A percentile compares a stretch with the other conserved stretches of the same genome.
These are phyloP conservation scores for Hymenochirus boettgeri DNA, from an alignment of 2,113 vertebrate species.

Conservation along the genomic window DNA sequence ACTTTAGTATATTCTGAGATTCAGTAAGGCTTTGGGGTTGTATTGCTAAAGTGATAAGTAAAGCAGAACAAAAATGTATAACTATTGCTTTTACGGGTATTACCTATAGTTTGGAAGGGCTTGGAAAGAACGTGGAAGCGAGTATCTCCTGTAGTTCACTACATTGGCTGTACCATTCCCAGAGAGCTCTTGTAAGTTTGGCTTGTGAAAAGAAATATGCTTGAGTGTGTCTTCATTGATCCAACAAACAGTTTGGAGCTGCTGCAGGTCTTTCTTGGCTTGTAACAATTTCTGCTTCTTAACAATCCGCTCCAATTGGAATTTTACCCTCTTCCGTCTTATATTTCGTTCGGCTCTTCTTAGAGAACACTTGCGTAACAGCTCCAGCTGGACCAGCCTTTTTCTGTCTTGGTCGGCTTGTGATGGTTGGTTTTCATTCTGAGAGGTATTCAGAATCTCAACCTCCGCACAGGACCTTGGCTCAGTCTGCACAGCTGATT, in stretches of 20 bases:
- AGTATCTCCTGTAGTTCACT: neutral
- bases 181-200: conserved; percentile 27
- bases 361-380: conserved; percentile 66
- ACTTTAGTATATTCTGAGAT: too few species aligned
- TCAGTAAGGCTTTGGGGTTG: too few species aligned
- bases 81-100: too few species aligned
- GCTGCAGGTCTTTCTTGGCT: conserved; percentile 75
- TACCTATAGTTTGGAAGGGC: neutral
- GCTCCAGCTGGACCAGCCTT: conserved; percentile 70
- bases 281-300: conserved; percentile 80
- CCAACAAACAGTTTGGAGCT: conserved; percentile 62
- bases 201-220: conserved; percentile 42
- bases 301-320: conserved; percentile 78
- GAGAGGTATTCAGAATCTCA: conserved; percentile 49
- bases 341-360: conserved; percentile 67
- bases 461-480: conserved; percentile 41
- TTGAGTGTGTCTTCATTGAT: conserved; percentile 53
- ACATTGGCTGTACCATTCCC: neutral
- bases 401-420: conserved; percentile 63
- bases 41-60: too few species aligned
- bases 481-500: conserved; percentile 71
- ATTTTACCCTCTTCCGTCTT: conserved; percentile 67
- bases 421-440: conserved; percentile 40
- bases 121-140: neutral
- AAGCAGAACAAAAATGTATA: too few species aligned